Percentiles rank a stretch among this genome's conserved stretches.
phyloP scores from a whole-genome alignment of 2,888 invertebrate species.

The Onchidella celtica region DNA sequence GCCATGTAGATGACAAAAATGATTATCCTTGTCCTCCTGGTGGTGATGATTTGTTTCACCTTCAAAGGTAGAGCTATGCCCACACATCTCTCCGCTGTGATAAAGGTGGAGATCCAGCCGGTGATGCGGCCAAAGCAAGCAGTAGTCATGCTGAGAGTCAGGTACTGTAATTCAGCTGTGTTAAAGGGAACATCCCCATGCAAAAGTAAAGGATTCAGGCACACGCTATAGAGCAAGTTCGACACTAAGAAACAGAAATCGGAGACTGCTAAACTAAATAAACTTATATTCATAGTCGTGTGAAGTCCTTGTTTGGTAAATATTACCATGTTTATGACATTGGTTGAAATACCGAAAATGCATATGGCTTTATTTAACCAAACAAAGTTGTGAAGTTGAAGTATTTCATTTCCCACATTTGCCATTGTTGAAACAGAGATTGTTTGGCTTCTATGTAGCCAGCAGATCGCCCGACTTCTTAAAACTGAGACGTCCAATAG shows the following conservation, averaged over 20 bases:
- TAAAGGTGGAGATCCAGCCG: conserved; percentile 13
- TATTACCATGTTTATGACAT: conserved; percentile 29
- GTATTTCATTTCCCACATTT: too few species aligned
- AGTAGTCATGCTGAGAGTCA: neutral
- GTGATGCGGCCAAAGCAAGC: conserved; percentile 24
- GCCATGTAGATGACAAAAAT: neutral
- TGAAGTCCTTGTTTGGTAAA: conserved; percentile 26
- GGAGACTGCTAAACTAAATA: conserved; percentile 22
- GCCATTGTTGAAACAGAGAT: too few species aligned
- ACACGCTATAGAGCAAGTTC: neutral
- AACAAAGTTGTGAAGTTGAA: too few species aligned
- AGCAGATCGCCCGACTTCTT: too few species aligned
- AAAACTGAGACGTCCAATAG: too few species aligned
- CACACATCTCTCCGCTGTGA: conserved; percentile 30
- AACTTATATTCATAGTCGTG: conserved; percentile 11
- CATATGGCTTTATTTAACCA: too few species aligned
- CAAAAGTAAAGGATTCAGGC: neutral
- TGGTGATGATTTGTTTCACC: conserved; percentile 20
- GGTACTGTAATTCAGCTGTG: neutral
- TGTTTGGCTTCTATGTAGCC: too few species aligned
- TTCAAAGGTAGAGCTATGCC: too few species aligned
- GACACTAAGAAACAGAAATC: neutral
- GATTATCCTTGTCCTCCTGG: neutral
- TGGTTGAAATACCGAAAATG: neutral
- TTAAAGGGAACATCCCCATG: neutral